Conservation (phyloP, 2,797 vertebrate species). For the Lateolabrax maculatus region DNA sequence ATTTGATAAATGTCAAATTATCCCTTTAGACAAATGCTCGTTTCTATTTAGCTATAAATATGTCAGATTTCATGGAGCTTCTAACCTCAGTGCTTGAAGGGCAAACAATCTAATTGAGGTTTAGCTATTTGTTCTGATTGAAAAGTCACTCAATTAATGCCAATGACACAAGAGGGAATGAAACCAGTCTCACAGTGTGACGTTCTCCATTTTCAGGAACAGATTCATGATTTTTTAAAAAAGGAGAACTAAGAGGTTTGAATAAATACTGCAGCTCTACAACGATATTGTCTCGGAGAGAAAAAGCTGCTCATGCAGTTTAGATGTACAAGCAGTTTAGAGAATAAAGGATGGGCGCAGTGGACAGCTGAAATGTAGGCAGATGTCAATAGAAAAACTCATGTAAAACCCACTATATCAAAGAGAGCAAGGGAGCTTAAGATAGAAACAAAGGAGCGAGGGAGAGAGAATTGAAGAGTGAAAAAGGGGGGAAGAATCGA, state of each 20-base stretch:
- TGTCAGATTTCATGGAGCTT: slow-evolving; percentile 36
- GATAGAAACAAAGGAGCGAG: slow-evolving; percentile 54
- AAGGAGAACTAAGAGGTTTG: slow-evolving; percentile 31
- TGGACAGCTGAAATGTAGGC: slow-evolving; percentile 50
- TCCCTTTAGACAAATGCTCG: slow-evolving; percentile 23
- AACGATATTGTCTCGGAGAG: slow-evolving; percentile 10
- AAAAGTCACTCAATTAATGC: slow-evolving; percentile 51
- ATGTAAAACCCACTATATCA: slow-evolving; percentile 51
- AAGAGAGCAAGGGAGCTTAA: slow-evolving; percentile 50
- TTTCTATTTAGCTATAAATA: slow-evolving; percentile 44
- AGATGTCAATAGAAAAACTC: slow-evolving; percentile 50
- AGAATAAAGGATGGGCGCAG: slow-evolving; percentile 40
- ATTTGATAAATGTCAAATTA: slow-evolving; percentile 5
- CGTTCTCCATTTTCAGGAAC: slow-evolving; percentile 30
- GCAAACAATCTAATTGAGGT: slow-evolving; percentile 35
- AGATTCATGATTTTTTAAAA: slow-evolving; percentile 21
- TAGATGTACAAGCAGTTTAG: slow-evolving; percentile 41
- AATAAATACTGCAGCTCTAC: slow-evolving; percentile 42
- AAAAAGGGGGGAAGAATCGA: slow-evolving; percentile 51
- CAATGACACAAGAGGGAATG: slow-evolving; percentile 27
- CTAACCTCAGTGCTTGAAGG: slow-evolving; percentile 47
- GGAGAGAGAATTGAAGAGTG: slow-evolving; percentile 57
- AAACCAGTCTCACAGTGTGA: slow-evolving; percentile 19
- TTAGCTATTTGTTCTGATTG: slow-evolving; percentile 38
- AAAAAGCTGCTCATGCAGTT: slow-evolving; percentile 28